phyloP scores from a whole-genome alignment of 2,888 invertebrate genomes.

The Caenorhabditis angaria region DNA sequence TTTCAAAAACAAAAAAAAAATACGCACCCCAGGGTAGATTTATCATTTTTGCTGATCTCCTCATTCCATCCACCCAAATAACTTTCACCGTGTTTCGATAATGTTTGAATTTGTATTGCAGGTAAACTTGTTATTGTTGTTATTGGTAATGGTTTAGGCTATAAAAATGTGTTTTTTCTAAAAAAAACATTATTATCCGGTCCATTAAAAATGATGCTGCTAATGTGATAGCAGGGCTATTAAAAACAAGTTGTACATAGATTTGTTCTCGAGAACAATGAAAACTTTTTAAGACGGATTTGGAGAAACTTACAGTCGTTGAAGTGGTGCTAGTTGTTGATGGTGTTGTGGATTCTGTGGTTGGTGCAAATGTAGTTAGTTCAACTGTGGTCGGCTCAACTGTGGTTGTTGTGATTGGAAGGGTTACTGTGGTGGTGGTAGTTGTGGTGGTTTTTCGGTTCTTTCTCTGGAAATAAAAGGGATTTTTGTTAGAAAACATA shows the following conservation, averaged over 20 bases:
- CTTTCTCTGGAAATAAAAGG: too few relatives aligned
- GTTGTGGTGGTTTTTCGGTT: slow-evolving; percentile 25
- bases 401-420: slow-evolving; percentile 4
- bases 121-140: slow-evolving; percentile 2
- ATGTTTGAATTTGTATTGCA: slow-evolving; percentile 9
- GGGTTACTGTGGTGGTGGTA: not conserved
- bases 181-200: not conserved
- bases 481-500: too few relatives aligned
- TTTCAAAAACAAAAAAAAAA: not conserved
- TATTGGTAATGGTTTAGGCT: not conserved
- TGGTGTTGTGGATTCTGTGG: not conserved
- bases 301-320: too few relatives aligned
- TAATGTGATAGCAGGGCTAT: slow-evolving; percentile 1
- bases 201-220: slow-evolving; percentile 2
- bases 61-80: slow-evolving; percentile 47
- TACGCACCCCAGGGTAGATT: not conserved
- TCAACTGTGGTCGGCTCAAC: slow-evolving; percentile 8
- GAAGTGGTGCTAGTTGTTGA: slow-evolving; percentile 6
- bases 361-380: too few relatives aligned
- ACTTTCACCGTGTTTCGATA: slow-evolving; percentile 33
- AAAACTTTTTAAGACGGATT: too few relatives aligned
- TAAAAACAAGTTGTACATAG: not conserved
- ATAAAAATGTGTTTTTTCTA: not conserved
- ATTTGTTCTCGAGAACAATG: not conserved
- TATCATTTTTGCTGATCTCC: slow-evolving; percentile 7